Evolutionary conservation across 2,797 vertebrate genomes (phyloP).

Genomic region (Potorous gilbertii): DNA sequence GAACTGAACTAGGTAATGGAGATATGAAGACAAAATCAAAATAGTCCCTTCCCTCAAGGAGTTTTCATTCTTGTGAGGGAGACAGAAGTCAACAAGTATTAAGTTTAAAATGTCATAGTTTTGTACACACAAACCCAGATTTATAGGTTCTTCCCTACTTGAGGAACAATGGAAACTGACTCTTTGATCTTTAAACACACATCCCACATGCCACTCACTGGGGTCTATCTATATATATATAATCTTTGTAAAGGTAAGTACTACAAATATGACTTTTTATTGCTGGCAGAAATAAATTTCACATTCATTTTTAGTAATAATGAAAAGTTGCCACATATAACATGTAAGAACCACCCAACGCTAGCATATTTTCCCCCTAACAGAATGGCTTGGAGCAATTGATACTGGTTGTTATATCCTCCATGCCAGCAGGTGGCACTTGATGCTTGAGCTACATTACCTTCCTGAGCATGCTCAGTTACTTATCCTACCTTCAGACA

Average conservation of each 20-base stretch:
- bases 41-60: background rate
- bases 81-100: background rate
- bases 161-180: background rate
- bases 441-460: background rate
- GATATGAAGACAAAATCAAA: background rate
- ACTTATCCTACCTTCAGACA: background rate
- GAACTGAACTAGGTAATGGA: background rate
- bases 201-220: background rate
- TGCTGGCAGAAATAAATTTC: background rate
- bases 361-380: background rate
- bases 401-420: background rate
- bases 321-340: background rate
- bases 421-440: background rate
- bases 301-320: background rate
- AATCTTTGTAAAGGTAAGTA: background rate
- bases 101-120: background rate
- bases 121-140: background rate
- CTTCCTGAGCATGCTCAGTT: background rate
- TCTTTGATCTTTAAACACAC: background rate
- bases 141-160: background rate
- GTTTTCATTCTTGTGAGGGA: background rate
- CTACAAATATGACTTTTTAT: background rate
- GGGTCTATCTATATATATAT: background rate
- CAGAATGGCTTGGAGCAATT: background rate
- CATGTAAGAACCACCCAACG: background rate